phyloP scores from a whole-genome alignment of 2,888 invertebrate species.

The Platerodrilus igneus region DNA sequence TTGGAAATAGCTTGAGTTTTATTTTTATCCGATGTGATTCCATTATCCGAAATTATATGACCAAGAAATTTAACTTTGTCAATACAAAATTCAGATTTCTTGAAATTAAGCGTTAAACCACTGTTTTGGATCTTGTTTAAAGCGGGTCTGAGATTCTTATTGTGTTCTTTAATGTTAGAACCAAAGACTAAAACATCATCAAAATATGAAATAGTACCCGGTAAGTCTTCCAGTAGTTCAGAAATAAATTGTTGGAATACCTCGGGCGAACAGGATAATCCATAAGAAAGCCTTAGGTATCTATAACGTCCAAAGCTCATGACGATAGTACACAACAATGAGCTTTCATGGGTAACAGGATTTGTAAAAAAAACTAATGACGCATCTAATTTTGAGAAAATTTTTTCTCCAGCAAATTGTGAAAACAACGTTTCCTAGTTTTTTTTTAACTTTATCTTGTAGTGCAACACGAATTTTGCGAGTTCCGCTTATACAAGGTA shows the following conservation, averaged over 20 bases:
- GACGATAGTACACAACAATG: constrained; percentile 25
- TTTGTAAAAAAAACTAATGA: constrained; percentile 31
- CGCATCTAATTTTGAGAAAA: constrained; percentile 30
- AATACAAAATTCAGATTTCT: constrained; percentile 9
- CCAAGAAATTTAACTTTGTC: constrained; percentile 16
- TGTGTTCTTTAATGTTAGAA: constrained; percentile 13
- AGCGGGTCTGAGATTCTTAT: constrained; percentile 5
- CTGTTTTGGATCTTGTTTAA: background rate
- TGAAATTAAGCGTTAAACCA: constrained; percentile 15
- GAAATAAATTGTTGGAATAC: constrained; percentile 2
- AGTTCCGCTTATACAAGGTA: background rate
- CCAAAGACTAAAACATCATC: constrained; percentile 23
- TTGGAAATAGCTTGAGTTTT: constrained; percentile 12
- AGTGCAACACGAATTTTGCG: constrained; percentile 7
- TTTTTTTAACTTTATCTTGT: constrained; percentile 7
- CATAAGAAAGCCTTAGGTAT: constrained; percentile 32
- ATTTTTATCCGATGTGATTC: constrained; percentile 5
- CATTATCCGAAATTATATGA: constrained; percentile 13
- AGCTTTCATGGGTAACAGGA: constrained; percentile 14
- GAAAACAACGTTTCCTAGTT: constrained; percentile 28
- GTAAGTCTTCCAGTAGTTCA: background rate
- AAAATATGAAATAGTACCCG: constrained; percentile 2
- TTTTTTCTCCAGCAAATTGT: constrained; percentile 27
- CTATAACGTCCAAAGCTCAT: constrained; percentile 11
- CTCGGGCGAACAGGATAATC: constrained; percentile 19